Percentiles rank a stretch among this genome's conserved stretches.
phyloP scores from a whole-genome alignment of 2,888 invertebrate species.

The Vandiemenella viatica region DNA sequence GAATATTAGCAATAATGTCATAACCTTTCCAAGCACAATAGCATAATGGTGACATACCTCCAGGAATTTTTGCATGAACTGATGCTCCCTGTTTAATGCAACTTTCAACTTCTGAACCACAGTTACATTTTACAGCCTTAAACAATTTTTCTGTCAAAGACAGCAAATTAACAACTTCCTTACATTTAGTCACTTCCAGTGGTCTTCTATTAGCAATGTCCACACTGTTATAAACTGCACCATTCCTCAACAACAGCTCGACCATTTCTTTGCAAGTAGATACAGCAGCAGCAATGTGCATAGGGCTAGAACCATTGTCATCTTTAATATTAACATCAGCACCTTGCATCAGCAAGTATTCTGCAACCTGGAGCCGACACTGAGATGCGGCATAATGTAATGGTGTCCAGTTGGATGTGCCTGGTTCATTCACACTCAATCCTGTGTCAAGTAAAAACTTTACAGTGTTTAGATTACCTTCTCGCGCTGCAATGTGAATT shows the following conservation, averaged over 20 bases:
- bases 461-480: neutral
- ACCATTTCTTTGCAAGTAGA: neutral
- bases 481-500: constrained; percentile 2
- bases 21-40: constrained; percentile 1
- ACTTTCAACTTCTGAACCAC: neutral
- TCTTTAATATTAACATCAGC: constrained; percentile 4
- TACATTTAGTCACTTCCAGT: neutral
- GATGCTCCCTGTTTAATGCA: neutral
- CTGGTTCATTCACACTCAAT: neutral
- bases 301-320: neutral
- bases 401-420: neutral
- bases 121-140: neutral
- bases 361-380: neutral
- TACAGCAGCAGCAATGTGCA: constrained; percentile 4
- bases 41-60: neutral
- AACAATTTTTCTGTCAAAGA: neutral
- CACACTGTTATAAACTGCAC: neutral
- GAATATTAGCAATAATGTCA: neutral
- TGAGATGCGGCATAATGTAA: neutral
- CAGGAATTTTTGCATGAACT: neutral
- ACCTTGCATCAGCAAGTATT: neutral
- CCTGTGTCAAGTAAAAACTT: neutral
- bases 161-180: neutral
- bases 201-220: neutral
- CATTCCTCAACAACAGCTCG: constrained; percentile 3